Evolutionary conservation across 2,888 invertebrate genomes (phyloP).

Genomic region (Drosophila maculinotata): DNA sequence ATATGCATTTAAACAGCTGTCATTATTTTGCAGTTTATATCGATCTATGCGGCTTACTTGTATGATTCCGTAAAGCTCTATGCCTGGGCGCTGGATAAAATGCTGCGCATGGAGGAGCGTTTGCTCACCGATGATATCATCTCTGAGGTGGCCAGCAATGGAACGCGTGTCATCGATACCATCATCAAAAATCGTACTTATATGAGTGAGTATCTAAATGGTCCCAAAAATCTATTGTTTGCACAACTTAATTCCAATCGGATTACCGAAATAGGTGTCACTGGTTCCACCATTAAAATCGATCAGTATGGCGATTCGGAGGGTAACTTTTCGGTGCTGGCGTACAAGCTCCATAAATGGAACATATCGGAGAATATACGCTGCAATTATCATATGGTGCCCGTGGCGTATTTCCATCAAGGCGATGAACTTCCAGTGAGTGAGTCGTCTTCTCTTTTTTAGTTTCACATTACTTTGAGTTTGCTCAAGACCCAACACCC

Average conservation of each 20-base stretch:
- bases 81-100: slow-evolving; percentile 92
- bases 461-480: slow-evolving; percentile 47
- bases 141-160: slow-evolving; percentile 91
- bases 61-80: slow-evolving; percentile 98
- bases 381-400: slow-evolving; percentile 92
- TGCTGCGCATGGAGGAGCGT: slow-evolving; percentile 87
- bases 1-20: no score
- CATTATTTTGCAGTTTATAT: slow-evolving; percentile 89
- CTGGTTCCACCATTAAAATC: slow-evolving; percentile 96
- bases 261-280: slow-evolving; percentile 89
- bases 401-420: slow-evolving; percentile 93
- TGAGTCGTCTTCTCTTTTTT: slow-evolving; percentile 86
- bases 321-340: slow-evolving; percentile 97
- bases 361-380: slow-evolving; percentile 86
- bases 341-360: slow-evolving; percentile 88
- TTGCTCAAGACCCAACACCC: slow-evolving; percentile 9
- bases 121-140: slow-evolving; percentile 88
- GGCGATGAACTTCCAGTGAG: slow-evolving; percentile 91
- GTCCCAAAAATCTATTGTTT: background rate
- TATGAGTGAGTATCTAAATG: slow-evolving; percentile 89
- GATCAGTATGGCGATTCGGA: slow-evolving; percentile 98
- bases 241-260: no score
- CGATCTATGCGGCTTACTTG: slow-evolving; percentile 96
- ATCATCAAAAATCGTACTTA: slow-evolving; percentile 94
- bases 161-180: slow-evolving; percentile 93